Conservation (phyloP, 92 coral and sea anemone species). For the Nematostella vectensis region DNA sequence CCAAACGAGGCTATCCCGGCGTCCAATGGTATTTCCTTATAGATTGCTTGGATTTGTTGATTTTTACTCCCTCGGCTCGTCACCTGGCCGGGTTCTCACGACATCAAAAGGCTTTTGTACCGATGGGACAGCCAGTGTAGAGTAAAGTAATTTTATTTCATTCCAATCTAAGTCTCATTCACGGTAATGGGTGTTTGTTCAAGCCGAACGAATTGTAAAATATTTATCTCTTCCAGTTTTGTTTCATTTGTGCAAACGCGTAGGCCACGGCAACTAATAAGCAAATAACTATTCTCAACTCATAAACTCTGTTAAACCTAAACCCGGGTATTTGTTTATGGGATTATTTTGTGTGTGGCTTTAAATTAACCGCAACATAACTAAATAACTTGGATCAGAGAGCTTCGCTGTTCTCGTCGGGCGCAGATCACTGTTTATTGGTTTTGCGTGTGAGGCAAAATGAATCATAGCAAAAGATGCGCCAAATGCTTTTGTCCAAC, state of each 20-base stretch:
- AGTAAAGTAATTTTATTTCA: conserved; percentile 18
- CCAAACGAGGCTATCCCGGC: conserved; percentile 3
- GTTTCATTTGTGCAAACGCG: not conserved
- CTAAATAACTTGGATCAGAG: no score
- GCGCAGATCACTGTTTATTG: no score
- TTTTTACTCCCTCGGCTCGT: not conserved
- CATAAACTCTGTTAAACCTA: not conserved
- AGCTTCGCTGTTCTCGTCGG: no score
- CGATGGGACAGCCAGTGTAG: conserved; percentile 13
- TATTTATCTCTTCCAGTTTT: not conserved
- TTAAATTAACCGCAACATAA: not conserved
- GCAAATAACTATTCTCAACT: not conserved
- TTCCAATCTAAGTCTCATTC: conserved; percentile 15
- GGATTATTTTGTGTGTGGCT: not conserved
- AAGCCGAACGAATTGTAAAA: not conserved
- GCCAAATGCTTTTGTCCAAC: no score
- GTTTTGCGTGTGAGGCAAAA: no score
- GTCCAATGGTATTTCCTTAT: conserved; percentile 12
- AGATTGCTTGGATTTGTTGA: not conserved
- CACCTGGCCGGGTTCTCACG: conserved; percentile 24
- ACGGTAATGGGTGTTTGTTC: conserved; percentile 7
- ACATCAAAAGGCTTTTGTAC: conserved; percentile 3
- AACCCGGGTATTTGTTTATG: not conserved
- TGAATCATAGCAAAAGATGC: no score
- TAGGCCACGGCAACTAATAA: not conserved